phyloP scores from a whole-genome alignment of 1,140 invertebrate species.

The Zaprionus inermis region DNA sequence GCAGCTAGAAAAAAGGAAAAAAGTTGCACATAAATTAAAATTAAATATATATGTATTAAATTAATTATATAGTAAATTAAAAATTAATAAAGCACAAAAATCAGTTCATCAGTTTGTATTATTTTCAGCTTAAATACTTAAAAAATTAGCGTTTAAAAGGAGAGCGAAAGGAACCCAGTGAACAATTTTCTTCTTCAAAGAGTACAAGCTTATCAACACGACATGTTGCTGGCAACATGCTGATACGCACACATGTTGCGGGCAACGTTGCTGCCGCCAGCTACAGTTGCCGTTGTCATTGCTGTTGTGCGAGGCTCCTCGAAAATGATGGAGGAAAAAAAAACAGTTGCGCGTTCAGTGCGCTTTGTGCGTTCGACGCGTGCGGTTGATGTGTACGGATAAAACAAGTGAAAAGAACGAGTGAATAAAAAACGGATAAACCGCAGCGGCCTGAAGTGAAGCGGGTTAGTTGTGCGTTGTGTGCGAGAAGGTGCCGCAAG shows the following conservation, averaged over 20 bases:
- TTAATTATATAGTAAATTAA: neutral
- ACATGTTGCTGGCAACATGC: constrained; percentile 44
- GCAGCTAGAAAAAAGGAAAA: no score
- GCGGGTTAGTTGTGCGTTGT: constrained; percentile 6
- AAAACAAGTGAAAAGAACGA: constrained; percentile 16
- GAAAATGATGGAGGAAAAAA: constrained; percentile 34
- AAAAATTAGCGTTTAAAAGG: no score
- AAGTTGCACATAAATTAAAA: no score
- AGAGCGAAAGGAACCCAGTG: no score
- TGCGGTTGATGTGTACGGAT: constrained; percentile 65
- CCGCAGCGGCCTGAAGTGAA: constrained; percentile 20
- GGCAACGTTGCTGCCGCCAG: constrained; percentile 9
- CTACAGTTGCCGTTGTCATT: constrained; percentile 13
- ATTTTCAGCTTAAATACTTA: no score
- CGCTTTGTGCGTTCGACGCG: constrained; percentile 83
- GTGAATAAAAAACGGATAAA: constrained; percentile 40
- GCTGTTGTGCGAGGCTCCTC: constrained; percentile 61
- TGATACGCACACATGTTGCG: constrained; percentile 30
- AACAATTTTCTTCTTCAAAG: no score
- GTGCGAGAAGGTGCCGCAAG: constrained; percentile 60
- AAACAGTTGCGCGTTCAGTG: constrained; percentile 74
- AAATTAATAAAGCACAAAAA: no score
- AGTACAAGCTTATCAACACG: constrained; percentile 19
- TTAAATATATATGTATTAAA: neutral
- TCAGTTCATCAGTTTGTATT: no score